A percentile compares a stretch with the other conserved stretches of the same genome.
phyloP scores from a whole-genome alignment of 1,140 invertebrate genomes.

The Bombus cullumanus region DNA sequence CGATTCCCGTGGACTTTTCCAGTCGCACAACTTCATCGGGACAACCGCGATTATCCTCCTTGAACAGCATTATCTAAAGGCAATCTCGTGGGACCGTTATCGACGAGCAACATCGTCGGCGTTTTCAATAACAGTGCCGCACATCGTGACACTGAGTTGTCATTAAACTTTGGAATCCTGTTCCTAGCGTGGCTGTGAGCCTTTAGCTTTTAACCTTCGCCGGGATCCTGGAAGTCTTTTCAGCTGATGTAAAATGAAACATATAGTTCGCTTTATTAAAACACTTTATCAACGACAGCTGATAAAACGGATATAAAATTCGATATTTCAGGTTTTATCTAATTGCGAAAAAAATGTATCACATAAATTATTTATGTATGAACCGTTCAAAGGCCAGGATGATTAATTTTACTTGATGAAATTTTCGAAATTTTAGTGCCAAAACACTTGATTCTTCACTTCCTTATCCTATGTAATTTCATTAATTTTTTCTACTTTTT shows the following conservation, averaged over 20 bases:
- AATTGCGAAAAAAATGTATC: too few relatives aligned
- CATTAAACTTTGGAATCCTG: constrained; percentile 34
- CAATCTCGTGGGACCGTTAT: constrained; percentile 32
- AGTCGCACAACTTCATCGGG: constrained; percentile 27
- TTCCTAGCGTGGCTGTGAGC: neutral
- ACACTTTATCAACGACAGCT: too few relatives aligned
- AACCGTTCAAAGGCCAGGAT: too few relatives aligned
- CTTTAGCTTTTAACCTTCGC: neutral
- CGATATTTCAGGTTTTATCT: too few relatives aligned
- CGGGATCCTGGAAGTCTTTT: neutral
- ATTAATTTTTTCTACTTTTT: too few relatives aligned
- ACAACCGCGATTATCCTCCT: constrained; percentile 22
- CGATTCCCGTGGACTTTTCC: constrained; percentile 36
- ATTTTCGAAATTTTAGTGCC: too few relatives aligned
- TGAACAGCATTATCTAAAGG: constrained; percentile 14
- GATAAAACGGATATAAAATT: too few relatives aligned
- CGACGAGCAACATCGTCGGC: constrained; percentile 2
- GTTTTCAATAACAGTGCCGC: constrained; percentile 43
- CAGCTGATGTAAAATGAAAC: neutral
- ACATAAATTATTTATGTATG: too few relatives aligned
- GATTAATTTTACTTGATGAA: too few relatives aligned
- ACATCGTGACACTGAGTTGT: constrained; percentile 27
- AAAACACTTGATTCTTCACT: too few relatives aligned
- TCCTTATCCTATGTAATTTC: too few relatives aligned
- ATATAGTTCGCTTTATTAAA: neutral